These are phyloP conservation scores for Myripristis murdjan DNA, from an alignment of 2,797 vertebrate genomes.

Conservation along the genomic window DNA sequence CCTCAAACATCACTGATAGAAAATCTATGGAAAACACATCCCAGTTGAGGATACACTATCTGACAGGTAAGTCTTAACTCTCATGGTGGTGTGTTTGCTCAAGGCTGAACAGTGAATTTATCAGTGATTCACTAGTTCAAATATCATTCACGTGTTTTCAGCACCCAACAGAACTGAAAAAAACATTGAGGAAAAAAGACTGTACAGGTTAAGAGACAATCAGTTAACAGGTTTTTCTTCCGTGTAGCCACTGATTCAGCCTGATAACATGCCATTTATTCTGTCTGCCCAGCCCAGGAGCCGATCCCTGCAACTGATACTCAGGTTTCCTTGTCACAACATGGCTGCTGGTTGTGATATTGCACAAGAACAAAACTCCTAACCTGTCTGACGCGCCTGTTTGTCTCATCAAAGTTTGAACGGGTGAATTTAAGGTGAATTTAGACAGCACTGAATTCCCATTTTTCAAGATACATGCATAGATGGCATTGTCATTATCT, in stretches of 20 bases:
- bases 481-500: neutral
- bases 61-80: too few relatives aligned
- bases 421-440: neutral
- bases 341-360: slow-evolving; percentile 15
- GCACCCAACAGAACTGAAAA: too few relatives aligned
- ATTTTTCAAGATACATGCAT: neutral
- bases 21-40: too few relatives aligned
- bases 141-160: neutral
- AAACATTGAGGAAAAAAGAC: neutral
- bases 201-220: neutral
- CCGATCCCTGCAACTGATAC: neutral
- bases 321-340: slow-evolving; percentile 21
- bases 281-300: neutral
- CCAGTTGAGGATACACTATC: too few relatives aligned
- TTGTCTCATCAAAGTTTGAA: slow-evolving; percentile 23
- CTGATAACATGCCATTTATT: neutral
- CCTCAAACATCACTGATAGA: too few relatives aligned
- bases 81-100: too few relatives aligned
- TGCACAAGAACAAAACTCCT: neutral
- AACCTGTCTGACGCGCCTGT: neutral
- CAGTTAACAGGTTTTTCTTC: neutral
- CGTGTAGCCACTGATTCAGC: neutral
- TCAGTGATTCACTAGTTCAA: neutral
- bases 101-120: too few relatives aligned
- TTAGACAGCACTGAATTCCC: neutral